These are phyloP conservation scores for Cyprinodon tularosa DNA, from an alignment of 2,113 vertebrate species.

Conservation along the genomic window DNA sequence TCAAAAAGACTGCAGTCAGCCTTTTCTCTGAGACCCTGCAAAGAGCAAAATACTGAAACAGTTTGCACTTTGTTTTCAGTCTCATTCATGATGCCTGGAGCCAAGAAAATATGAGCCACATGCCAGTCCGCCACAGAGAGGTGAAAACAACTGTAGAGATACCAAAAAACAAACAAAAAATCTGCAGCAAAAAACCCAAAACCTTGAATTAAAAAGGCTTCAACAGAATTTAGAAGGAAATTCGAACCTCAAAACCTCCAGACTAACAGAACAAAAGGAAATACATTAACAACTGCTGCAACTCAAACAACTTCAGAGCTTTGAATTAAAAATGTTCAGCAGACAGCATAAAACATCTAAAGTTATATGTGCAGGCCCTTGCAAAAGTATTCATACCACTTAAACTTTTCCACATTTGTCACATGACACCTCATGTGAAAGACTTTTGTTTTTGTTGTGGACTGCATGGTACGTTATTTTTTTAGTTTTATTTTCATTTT, in stretches of 20 bases:
- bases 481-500: too few relatives aligned
- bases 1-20: not conserved
- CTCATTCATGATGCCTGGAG: not conserved
- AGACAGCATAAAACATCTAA: not conserved
- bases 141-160: not conserved
- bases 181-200: not conserved
- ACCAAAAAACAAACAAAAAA: not conserved
- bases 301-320: too few relatives aligned
- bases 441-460: too few relatives aligned
- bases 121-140: too few relatives aligned
- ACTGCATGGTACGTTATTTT: too few relatives aligned
- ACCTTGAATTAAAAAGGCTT: not conserved
- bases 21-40: too few relatives aligned
- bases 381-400: too few relatives aligned
- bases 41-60: not conserved
- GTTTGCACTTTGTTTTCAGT: not conserved
- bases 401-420: too few relatives aligned
- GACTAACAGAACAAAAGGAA: not conserved
- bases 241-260: not conserved
- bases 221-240: not conserved
- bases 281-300: not conserved
- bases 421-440: too few relatives aligned
- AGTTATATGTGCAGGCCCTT: not conserved
- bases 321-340: not conserved
- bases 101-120: not conserved